Percentiles rank a stretch among this genome's conserved stretches.
Evolutionary conservation across 2,113 vertebrate species (phyloP).

Genomic region (Nannospalax galili): DNA sequence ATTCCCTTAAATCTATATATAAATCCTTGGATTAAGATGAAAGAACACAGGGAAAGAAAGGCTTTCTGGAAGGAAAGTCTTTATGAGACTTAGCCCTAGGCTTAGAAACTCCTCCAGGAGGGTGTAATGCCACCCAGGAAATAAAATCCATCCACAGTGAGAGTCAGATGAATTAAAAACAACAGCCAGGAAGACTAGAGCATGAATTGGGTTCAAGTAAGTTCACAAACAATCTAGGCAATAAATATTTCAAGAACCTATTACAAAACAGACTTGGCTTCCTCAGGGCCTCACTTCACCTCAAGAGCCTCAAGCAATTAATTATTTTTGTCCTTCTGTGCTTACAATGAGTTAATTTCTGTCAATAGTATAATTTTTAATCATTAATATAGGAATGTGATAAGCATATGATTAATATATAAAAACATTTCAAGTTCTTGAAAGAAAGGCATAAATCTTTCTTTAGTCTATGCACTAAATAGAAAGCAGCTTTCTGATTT

Average conservation of each 20-base stretch:
- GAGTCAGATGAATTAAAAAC: slow-evolving; percentile 5
- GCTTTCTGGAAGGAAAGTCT: slow-evolving; percentile 58
- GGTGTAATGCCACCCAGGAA: slow-evolving; percentile 39
- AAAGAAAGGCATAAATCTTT: neutral
- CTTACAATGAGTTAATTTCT: neutral
- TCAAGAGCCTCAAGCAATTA: neutral
- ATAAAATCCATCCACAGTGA: slow-evolving; percentile 55
- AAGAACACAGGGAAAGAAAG: slow-evolving; percentile 52
- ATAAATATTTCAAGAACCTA: slow-evolving; percentile 41
- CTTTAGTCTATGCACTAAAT: neutral
- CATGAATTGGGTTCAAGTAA: neutral
- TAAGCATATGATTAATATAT: neutral
- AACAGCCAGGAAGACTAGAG: neutral
- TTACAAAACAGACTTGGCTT: slow-evolving; percentile 33
- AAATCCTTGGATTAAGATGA: slow-evolving; percentile 74
- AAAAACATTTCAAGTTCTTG: neutral
- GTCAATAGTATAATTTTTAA: neutral
- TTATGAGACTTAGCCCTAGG: slow-evolving; percentile 60
- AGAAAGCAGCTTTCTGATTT: neutral
- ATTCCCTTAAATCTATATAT: slow-evolving; percentile 42
- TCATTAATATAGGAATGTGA: neutral
- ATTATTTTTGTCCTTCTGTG: neutral
- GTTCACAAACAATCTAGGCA: slow-evolving; percentile 23
- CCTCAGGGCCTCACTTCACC: neutral
- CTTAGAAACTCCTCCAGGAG: slow-evolving; percentile 48